Conservation (phyloP, 2,113 vertebrate species). For the Rhagologus leucostigma region DNA sequence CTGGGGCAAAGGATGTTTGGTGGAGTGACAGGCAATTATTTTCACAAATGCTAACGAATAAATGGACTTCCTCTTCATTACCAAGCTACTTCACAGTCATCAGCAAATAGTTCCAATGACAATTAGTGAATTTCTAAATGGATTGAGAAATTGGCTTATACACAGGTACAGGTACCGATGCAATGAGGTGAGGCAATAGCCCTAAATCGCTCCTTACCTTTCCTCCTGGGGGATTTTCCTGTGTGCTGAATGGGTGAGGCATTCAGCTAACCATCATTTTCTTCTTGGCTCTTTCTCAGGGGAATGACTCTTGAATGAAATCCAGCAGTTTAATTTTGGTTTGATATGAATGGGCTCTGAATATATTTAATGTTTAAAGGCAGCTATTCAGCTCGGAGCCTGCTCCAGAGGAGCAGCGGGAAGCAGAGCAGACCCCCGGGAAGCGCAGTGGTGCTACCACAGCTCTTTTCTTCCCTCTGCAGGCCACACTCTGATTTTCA, state of each 20-base stretch:
- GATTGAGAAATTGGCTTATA: not conserved
- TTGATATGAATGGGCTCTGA: slow-evolving; percentile 2
- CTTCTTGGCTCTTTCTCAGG: not conserved
- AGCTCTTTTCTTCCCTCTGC: slow-evolving; percentile 67
- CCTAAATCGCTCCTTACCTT: not conserved
- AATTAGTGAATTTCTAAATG: slow-evolving; percentile 46
- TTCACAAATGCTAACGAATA: slow-evolving; percentile 4
- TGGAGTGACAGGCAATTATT: slow-evolving; percentile 60
- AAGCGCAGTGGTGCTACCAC: not conserved
- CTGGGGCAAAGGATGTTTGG: not conserved
- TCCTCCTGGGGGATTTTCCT: not conserved
- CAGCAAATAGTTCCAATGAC: slow-evolving; percentile 29
- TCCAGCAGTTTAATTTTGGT: slow-evolving; percentile 29
- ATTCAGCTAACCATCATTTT: not conserved
- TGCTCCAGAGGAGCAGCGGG: not conserved
- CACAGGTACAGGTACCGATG: not conserved
- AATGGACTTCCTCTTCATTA: slow-evolving; percentile 59
- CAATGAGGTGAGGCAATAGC: not conserved
- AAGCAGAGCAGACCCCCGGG: not conserved
- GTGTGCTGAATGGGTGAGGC: not conserved
- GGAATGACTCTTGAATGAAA: slow-evolving; percentile 1
- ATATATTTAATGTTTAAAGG: slow-evolving; percentile 9
- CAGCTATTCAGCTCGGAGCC: not conserved
- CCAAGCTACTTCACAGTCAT: slow-evolving; percentile 2
- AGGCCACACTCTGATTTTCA: slow-evolving; percentile 44